Percentiles rank a stretch among this genome's conserved stretches.
Conservation (phyloP, 2,888 invertebrate species). For the Colletes collaris region DNA sequence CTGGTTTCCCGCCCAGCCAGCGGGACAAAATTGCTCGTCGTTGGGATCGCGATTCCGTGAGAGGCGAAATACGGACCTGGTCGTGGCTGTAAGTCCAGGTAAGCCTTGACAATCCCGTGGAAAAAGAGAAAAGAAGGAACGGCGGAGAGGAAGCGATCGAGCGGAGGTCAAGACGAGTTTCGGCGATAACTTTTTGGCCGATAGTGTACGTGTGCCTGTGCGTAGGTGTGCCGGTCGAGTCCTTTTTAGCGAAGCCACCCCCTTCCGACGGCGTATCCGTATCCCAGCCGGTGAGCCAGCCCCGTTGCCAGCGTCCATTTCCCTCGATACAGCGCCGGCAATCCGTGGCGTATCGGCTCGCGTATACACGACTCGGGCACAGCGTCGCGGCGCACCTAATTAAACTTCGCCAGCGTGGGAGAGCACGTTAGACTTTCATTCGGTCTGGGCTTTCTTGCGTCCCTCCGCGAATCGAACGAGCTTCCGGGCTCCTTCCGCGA, state of each 20-base stretch:
- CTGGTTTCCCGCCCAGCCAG: background rate
- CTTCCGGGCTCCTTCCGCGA: constrained; percentile 40
- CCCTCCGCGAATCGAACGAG: constrained; percentile 25
- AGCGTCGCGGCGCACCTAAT: constrained; percentile 73
- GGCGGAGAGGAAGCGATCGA: constrained; percentile 1
- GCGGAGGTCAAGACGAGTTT: constrained; percentile 16
- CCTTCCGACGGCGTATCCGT: background rate
- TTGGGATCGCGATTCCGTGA: background rate
- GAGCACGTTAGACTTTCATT: constrained; percentile 64
- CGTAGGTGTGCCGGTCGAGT: constrained; percentile 21
- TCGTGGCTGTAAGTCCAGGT: background rate
- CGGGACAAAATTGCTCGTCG: background rate
- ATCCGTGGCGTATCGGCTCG: constrained; percentile 49
- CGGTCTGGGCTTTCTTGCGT: constrained; percentile 49
- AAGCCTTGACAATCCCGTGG: background rate
- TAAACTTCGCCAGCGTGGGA: constrained; percentile 70
- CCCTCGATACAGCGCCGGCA: constrained; percentile 34
- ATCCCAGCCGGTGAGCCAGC: constrained; percentile 17
- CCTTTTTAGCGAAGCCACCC: constrained; percentile 20
- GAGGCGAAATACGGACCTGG: background rate
- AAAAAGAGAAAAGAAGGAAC: too few relatives aligned
- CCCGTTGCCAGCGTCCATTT: constrained; percentile 42
- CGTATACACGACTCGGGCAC: constrained; percentile 21
- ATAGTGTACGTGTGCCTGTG: constrained; percentile 36
- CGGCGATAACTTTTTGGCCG: constrained; percentile 39